phyloP scores from a whole-genome alignment of 30 jellyfish, hydroid and myxozoan genomes.

The Rhopilema esculentum region DNA sequence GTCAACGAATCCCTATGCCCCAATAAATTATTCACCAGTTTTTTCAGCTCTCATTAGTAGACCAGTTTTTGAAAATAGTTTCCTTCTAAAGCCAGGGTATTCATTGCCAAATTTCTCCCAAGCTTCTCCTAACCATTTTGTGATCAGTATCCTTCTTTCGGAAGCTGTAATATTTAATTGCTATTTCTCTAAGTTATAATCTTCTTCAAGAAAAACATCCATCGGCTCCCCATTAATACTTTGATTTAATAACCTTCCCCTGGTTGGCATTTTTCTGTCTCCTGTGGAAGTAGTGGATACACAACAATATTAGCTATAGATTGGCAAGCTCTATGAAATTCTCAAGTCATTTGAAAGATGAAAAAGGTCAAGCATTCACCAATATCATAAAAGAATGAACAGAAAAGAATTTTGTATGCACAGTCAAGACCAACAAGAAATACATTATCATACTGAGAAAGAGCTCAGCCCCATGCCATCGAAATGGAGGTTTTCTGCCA shows the following conservation, averaged over 20 bases:
- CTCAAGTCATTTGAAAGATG: constrained; percentile 23
- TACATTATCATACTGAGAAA: no score
- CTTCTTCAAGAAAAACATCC: constrained; percentile 16
- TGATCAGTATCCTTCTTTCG: constrained; percentile 20
- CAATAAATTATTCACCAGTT: constrained; percentile 24
- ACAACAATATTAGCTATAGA: constrained; percentile 27
- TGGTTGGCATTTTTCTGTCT: constrained; percentile 44
- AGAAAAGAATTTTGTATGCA: not conserved
- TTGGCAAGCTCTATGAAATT: constrained; percentile 31
- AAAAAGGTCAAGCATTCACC: not conserved
- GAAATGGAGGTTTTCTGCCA: no score
- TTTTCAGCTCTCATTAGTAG: constrained; percentile 46
- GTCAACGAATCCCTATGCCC: constrained; percentile 28
- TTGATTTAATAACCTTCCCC: constrained; percentile 26
- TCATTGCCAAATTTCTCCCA: constrained; percentile 18
- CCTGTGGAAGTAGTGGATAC: constrained; percentile 38
- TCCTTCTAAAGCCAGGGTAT: constrained; percentile 52
- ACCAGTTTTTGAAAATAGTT: constrained; percentile 38
- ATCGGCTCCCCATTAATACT: constrained; percentile 39
- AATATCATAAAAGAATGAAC: not conserved
- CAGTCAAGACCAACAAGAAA: not conserved
- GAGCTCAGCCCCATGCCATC: no score
- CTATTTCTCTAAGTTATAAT: constrained; percentile 19
- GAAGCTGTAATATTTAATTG: constrained; percentile 10
- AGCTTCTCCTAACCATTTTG: not conserved